Percentiles rank a stretch among this genome's conserved stretches.
These are phyloP conservation scores for Thermophis baileyi DNA, from an alignment of 2,113 vertebrate genomes.

Conservation along the genomic window DNA sequence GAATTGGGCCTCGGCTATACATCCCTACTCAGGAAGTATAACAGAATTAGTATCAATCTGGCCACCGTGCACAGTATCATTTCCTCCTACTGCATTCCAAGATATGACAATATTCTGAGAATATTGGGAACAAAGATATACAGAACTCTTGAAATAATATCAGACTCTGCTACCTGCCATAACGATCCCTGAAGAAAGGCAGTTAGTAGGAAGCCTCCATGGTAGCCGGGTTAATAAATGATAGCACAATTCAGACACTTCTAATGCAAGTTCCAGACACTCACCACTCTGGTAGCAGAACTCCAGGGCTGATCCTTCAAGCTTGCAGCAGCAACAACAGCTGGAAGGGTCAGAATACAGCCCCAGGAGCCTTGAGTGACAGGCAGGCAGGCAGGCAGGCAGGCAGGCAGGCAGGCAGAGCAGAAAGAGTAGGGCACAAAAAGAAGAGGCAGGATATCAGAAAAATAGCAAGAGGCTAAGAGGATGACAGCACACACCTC, in stretches of 20 bases:
- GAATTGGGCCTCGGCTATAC: not conserved
- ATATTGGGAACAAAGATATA: not conserved
- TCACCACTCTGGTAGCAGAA: constrained; percentile 67
- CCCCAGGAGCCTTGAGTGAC: constrained; percentile 2
- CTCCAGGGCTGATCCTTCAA: constrained; percentile 56
- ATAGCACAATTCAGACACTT: constrained; percentile 73
- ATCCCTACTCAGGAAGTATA: not conserved
- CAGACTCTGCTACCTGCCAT: not conserved
- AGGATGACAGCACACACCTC: constrained; percentile 70
- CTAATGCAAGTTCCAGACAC: constrained; percentile 74
- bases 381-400: not conserved
- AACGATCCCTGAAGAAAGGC: not conserved
- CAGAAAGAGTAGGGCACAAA: constrained; percentile 39
- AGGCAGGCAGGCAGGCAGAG: not conserved
- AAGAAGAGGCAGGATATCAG: constrained; percentile 64
- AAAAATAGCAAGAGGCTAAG: constrained; percentile 67
- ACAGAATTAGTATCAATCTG: not conserved
- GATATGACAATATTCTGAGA: not conserved
- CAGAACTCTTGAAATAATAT: not conserved
- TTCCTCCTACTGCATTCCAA: not conserved
- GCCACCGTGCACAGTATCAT: not conserved
- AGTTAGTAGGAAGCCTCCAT: not conserved
- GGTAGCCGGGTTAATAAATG: constrained; percentile 53
- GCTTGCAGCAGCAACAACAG: not conserved
- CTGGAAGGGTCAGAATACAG: constrained; percentile 13